Conservation (phyloP, 1,140 invertebrate species). For the Hormaphis cornu region DNA sequence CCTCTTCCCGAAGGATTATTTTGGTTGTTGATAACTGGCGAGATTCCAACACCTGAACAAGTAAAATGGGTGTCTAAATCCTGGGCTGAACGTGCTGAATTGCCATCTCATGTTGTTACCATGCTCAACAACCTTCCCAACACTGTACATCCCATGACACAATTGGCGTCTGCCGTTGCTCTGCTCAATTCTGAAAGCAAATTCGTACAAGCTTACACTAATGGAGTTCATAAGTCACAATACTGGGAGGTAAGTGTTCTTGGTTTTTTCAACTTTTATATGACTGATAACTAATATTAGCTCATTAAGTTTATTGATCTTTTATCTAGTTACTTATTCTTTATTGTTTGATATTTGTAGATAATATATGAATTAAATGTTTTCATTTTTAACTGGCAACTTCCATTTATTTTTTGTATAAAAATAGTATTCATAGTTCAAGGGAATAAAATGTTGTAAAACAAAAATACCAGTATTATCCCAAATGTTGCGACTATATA, state of each 20-base stretch:
- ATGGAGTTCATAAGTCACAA: conserved; percentile 72
- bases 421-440: too few relatives aligned
- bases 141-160: conserved; percentile 89
- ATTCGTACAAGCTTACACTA: conserved; percentile 83
- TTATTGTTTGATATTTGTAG: neutral
- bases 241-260: conserved; percentile 71
- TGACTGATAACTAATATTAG: too few relatives aligned
- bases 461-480: too few relatives aligned
- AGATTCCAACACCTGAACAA: conserved; percentile 76
- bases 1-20: conserved; percentile 93
- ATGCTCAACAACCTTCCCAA: conserved; percentile 94
- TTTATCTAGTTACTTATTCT: neutral
- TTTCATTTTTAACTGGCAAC: too few relatives aligned
- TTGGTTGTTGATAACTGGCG: conserved; percentile 88
- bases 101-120: conserved; percentile 87
- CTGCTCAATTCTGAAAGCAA: conserved; percentile 87
- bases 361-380: neutral
- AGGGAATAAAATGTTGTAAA: too few relatives aligned
- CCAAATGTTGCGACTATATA: too few relatives aligned
- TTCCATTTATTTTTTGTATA: too few relatives aligned
- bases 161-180: conserved; percentile 85
- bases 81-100: conserved; percentile 78
- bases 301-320: neutral
- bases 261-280: neutral
- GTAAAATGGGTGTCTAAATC: conserved; percentile 76